phyloP scores from a whole-genome alignment of 2,888 invertebrate genomes.

The Taenaris catops region DNA sequence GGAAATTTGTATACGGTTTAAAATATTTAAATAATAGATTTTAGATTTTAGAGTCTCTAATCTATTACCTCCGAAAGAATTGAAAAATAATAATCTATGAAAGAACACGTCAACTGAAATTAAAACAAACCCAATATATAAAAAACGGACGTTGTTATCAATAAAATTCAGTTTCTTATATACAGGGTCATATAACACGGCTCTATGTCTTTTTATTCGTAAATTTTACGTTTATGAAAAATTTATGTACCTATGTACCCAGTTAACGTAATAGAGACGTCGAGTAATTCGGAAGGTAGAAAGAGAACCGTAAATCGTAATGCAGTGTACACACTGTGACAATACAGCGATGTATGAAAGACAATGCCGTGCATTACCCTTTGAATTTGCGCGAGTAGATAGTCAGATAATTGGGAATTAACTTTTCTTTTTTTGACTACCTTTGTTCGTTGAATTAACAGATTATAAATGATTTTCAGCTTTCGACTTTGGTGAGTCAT shows the following conservation, averaged over 20 bases:
- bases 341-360: conserved; percentile 60
- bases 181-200: too few species aligned
- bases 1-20: too few species aligned
- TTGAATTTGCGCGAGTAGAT: conserved; percentile 74
- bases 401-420: conserved; percentile 63
- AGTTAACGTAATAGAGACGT: background rate
- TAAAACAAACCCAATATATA: too few species aligned
- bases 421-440: conserved; percentile 47
- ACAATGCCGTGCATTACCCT: conserved; percentile 69
- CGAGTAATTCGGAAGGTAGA: conserved; percentile 25
- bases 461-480: conserved; percentile 16
- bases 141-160: too few species aligned
- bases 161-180: too few species aligned
- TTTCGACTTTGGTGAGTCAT: conserved; percentile 3
- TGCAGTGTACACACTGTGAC: conserved; percentile 67
- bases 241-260: background rate
- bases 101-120: too few species aligned
- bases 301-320: conserved; percentile 47
- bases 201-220: background rate
- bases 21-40: too few species aligned
- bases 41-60: too few species aligned
- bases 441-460: conserved; percentile 16
- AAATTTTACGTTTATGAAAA: too few species aligned
- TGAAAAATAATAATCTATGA: too few species aligned
- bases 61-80: too few species aligned